Evolutionary conservation across 2,888 invertebrate species (phyloP), one percentile per base, ranked within the genome.

Genomic region (Metallyticus violacea): DNA sequence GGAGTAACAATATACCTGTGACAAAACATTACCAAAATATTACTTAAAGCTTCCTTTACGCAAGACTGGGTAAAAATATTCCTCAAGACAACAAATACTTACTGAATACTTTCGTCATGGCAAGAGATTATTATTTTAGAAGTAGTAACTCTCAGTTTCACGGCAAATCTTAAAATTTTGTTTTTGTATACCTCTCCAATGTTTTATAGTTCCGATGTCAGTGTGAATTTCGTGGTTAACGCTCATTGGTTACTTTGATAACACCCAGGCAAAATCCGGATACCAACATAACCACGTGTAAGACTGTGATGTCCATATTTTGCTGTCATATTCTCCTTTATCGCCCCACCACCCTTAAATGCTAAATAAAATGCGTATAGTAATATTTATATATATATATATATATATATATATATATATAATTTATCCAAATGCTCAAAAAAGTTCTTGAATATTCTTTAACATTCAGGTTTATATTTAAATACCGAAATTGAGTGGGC

Each of bases 151-250:
- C 40, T 0, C 15, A 4, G 22, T 15, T 2, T 15, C 9, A 62
- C 40, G 40, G 40, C 15, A 1, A 62, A 62, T 15, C 40, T 4
- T 1, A 30, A 1, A 62, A 22, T 62, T 62, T 62, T 40, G 25
- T 0, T 30, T 81, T 30, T 30, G 28, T 81, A 28, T 22, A 29
- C 26, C 79, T 26, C 26, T 15, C 15, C 15, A 79, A 26, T 0
- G 28, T 79, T 29, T 28, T 81, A 30, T 81, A 81, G 29, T n/a
- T 81, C n/a, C 6, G 22, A 28, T 77, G 28, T 83, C 40, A 2
- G 15, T 77, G 83, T 83, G 7, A 83, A 77, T 83, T 83, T 83
- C 83, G 83, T 83, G 83, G 83, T 77, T 27, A 83, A 83, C 76
- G 76, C 29, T 29, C 22, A 83, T 83, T 83, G 83, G 83, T n/a